phyloP scores from a whole-genome alignment of 2,113 vertebrate species.

The Ageneiosus marmoratus region DNA sequence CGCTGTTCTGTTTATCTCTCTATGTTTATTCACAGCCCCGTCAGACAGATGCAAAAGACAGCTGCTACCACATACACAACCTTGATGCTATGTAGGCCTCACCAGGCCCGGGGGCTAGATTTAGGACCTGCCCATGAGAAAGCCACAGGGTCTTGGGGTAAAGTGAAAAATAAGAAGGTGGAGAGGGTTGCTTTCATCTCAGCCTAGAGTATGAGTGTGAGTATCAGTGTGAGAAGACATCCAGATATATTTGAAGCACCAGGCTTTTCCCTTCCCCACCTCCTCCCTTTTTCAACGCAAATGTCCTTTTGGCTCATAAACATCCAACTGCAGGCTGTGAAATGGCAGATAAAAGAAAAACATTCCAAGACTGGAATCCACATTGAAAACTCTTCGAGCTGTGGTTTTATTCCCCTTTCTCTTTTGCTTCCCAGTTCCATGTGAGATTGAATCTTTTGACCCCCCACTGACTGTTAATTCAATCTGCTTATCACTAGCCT shows the following conservation, averaged over 20 bases:
- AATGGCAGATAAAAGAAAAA: slow-evolving; percentile 5
- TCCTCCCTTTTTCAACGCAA: slow-evolving; percentile 30
- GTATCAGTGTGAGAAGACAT: slow-evolving; percentile 22
- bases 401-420: background rate
- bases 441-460: slow-evolving; percentile 40
- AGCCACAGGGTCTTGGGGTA: background rate
- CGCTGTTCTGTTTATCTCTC: slow-evolving; percentile 43
- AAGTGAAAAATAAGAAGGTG: slow-evolving; percentile 27
- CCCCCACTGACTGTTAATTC: slow-evolving; percentile 48
- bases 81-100: slow-evolving; percentile 26
- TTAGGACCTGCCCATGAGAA: slow-evolving; percentile 21
- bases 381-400: background rate
- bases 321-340: background rate
- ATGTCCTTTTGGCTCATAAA: background rate
- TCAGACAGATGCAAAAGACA: slow-evolving; percentile 54
- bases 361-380: background rate
- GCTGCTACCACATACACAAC: slow-evolving; percentile 46
- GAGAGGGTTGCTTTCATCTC: slow-evolving; percentile 24
- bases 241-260: slow-evolving; percentile 3
- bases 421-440: slow-evolving; percentile 2
- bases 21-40: slow-evolving; percentile 52
- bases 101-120: slow-evolving; percentile 32
- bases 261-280: background rate
- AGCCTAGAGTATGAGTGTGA: background rate
- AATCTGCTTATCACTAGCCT: slow-evolving; percentile 54